phyloP scores from a whole-genome alignment of 2,113 vertebrate species.

The Oreochromis spilurus region DNA sequence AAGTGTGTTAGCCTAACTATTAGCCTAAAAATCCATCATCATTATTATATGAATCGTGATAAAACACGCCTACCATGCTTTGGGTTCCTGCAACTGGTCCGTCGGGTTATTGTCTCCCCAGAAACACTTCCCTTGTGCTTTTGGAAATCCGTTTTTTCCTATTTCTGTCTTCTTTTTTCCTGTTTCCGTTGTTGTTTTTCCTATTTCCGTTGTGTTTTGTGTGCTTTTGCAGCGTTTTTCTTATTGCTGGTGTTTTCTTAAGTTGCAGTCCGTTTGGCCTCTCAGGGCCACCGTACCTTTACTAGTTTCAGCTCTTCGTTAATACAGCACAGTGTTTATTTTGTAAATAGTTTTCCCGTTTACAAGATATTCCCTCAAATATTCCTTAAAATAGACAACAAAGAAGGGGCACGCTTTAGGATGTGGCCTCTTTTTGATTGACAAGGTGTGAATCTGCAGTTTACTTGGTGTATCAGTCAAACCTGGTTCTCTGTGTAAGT shows the following conservation, averaged over 20 bases:
- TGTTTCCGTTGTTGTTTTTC: no score
- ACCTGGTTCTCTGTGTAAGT: neutral
- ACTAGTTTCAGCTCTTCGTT: neutral
- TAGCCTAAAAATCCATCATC: neutral
- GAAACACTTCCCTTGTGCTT: neutral
- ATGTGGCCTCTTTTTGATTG: neutral
- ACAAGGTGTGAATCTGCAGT: neutral
- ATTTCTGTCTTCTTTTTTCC: no score
- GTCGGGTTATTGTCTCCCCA: neutral
- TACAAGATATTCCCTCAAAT: neutral
- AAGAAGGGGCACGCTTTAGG: accelerated
- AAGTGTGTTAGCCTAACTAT: neutral
- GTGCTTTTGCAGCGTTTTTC: no score
- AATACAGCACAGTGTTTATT: neutral
- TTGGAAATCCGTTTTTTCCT: no score
- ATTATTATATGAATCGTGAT: neutral
- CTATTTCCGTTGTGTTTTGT: no score
- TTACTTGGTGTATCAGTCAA: neutral
- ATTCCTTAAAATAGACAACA: neutral
- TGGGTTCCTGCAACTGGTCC: neutral
- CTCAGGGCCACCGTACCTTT: neutral
- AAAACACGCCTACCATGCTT: neutral
- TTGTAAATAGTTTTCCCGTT: accelerated
- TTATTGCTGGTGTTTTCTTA: neutral
- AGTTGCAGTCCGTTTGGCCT: neutral